phyloP scores from a whole-genome alignment of 2,113 vertebrate species.

The Alouatta palliata region DNA sequence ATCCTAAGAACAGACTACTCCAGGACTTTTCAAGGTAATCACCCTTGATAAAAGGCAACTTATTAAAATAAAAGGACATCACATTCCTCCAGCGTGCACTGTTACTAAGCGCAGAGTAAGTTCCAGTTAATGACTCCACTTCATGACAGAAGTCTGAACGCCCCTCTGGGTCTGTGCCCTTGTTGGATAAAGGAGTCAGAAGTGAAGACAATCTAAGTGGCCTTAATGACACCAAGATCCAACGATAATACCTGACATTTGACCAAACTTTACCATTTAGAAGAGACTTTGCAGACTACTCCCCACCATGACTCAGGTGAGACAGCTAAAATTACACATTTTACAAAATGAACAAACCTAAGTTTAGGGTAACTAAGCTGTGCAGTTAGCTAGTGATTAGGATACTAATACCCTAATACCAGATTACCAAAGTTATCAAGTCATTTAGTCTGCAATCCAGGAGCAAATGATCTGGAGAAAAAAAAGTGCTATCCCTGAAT shows the following conservation, averaged over 20 bases:
- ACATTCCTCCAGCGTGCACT: neutral
- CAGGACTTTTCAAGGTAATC: slow-evolving; percentile 27
- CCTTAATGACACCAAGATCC: neutral
- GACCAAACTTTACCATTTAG: neutral
- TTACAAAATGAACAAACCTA: slow-evolving; percentile 22
- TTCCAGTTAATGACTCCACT: neutral
- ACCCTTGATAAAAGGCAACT: neutral
- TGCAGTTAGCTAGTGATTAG: neutral
- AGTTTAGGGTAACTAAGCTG: neutral
- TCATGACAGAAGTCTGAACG: neutral
- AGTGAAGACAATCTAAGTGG: neutral
- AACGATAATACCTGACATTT: neutral
- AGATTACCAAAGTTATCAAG: neutral
- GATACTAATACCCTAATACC: neutral
- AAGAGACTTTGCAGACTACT: neutral
- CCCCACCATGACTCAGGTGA: neutral
- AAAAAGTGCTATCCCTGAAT: neutral
- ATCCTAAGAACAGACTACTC: neutral
- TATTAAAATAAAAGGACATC: neutral
- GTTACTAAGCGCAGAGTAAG: neutral
- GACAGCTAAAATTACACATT: neutral
- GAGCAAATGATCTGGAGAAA: neutral
- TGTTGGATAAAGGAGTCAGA: neutral
- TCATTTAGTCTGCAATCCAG: neutral
- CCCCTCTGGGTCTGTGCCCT: neutral